Conservation (phyloP, 2,888 invertebrate genomes). For the Strigamia transsilvanica region DNA sequence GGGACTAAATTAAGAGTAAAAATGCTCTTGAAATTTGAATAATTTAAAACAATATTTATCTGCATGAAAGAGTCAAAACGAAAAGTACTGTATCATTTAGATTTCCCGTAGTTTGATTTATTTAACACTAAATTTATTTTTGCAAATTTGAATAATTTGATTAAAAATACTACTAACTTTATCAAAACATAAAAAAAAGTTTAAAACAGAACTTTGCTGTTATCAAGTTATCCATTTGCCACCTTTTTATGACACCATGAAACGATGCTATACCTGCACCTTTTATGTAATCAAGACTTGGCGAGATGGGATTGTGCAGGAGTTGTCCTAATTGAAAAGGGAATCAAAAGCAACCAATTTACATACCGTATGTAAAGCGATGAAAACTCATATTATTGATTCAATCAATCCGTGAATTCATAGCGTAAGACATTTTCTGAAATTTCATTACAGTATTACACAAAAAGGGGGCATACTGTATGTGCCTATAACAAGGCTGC, state of each 20-base stretch:
- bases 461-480: background rate
- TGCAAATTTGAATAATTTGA: too few relatives aligned
- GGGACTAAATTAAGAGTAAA: too few relatives aligned
- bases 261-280: background rate
- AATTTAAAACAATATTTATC: too few relatives aligned
- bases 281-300: slow-evolving; percentile 12
- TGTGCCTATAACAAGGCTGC: background rate
- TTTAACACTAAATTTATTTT: too few relatives aligned
- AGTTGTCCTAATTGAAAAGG: background rate
- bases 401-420: background rate
- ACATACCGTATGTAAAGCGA: background rate
- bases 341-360: background rate
- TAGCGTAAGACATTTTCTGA: slow-evolving; percentile 1
- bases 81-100: too few relatives aligned
- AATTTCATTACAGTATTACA: slow-evolving; percentile 18
- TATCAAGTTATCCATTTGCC: background rate
- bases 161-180: too few relatives aligned
- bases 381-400: background rate
- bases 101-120: too few relatives aligned
- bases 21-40: too few relatives aligned
- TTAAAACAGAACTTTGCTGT: background rate
- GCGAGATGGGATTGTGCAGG: background rate
- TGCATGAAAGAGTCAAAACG: too few relatives aligned
- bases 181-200: too few relatives aligned
- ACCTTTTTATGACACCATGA: background rate